These are phyloP conservation scores for Drosophila anomalata DNA, from an alignment of 2,888 invertebrate genomes.

Conservation along the genomic window DNA sequence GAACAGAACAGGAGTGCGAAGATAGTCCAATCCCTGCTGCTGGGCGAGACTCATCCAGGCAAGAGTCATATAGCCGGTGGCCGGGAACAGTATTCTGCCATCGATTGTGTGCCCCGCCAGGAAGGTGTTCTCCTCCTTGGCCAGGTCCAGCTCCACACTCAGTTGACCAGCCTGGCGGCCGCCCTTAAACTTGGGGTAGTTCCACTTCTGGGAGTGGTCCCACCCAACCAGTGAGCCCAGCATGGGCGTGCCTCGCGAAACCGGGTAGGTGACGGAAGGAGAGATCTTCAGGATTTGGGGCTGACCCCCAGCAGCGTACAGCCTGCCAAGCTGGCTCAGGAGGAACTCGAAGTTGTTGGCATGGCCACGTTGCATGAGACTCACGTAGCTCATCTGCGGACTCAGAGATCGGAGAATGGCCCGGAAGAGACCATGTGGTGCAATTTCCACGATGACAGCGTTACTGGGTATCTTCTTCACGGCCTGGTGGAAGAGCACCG, in stretches of 20 bases:
- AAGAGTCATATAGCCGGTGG: conserved; percentile 95
- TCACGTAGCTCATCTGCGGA: conserved; percentile 89
- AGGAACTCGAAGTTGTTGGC: conserved; percentile 90
- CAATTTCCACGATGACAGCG: conserved; percentile 95
- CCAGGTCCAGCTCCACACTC: conserved; percentile 90
- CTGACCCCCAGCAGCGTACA: conserved; percentile 92
- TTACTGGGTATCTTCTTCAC: conserved; percentile 92
- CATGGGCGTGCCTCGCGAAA: conserved; percentile 95
- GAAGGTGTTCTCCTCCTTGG: conserved; percentile 89
- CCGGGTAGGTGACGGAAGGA: conserved; percentile 91
- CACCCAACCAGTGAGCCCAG: conserved; percentile 93
- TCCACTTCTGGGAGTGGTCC: conserved; percentile 97
- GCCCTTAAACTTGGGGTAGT: conserved; percentile 90
- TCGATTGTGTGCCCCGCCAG: conserved; percentile 95
- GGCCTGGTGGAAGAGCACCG: conserved; percentile 96
- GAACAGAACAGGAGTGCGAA: conserved; percentile 92
- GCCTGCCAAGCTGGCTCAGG: conserved; percentile 91
- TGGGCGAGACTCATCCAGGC: conserved; percentile 95
- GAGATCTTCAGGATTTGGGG: conserved; percentile 90
- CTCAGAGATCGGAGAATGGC: conserved; percentile 94
- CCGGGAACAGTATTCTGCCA: conserved; percentile 97
- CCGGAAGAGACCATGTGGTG: conserved; percentile 97
- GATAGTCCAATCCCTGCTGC: conserved; percentile 88
- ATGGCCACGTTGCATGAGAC: conserved; percentile 93
- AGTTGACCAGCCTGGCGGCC: conserved; percentile 89